These are phyloP conservation scores for Endomychus coccineus DNA, from an alignment of 2,888 invertebrate species.

Conservation along the genomic window DNA sequence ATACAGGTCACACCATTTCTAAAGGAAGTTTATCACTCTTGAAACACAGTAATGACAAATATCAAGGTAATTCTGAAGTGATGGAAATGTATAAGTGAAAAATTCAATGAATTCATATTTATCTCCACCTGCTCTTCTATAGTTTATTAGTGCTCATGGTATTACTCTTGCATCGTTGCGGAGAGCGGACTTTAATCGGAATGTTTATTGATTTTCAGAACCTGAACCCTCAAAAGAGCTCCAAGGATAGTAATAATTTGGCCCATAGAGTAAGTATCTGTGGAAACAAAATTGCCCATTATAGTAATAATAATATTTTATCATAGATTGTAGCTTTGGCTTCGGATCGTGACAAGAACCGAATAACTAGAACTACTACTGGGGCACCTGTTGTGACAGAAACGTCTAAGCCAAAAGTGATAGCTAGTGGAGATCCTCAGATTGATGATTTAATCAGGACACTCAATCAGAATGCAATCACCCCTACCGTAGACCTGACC, in stretches of 20 bases:
- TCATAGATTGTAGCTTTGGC: conserved; percentile 37
- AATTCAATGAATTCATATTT: too few relatives aligned
- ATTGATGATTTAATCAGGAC: conserved; percentile 37
- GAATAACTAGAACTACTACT: conserved; percentile 21
- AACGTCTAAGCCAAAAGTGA: conserved; percentile 22
- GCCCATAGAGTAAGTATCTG: conserved; percentile 30
- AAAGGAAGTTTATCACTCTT: too few relatives aligned
- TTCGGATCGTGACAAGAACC: conserved; percentile 30
- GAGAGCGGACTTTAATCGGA: too few relatives aligned
- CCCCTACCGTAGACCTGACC: conserved; percentile 28
- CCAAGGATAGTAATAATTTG: conserved; percentile 20
- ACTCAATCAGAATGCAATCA: conserved; percentile 30
- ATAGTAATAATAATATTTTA: background rate
- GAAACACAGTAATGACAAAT: too few relatives aligned
- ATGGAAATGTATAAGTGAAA: too few relatives aligned
- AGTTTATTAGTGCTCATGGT: too few relatives aligned
- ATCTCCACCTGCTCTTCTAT: too few relatives aligned
- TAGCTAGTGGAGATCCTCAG: too few relatives aligned
- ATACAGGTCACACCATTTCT: too few relatives aligned
- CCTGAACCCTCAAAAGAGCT: conserved; percentile 12
- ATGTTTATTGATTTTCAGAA: conserved; percentile 28
- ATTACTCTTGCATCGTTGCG: too few relatives aligned
- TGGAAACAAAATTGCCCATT: too few relatives aligned
- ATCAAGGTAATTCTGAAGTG: too few relatives aligned
- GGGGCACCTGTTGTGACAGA: conserved; percentile 8